Base-by-base conservation (phyloP, 2,888 invertebrate genomes). In the Drosophila bunnanda region DNA sequence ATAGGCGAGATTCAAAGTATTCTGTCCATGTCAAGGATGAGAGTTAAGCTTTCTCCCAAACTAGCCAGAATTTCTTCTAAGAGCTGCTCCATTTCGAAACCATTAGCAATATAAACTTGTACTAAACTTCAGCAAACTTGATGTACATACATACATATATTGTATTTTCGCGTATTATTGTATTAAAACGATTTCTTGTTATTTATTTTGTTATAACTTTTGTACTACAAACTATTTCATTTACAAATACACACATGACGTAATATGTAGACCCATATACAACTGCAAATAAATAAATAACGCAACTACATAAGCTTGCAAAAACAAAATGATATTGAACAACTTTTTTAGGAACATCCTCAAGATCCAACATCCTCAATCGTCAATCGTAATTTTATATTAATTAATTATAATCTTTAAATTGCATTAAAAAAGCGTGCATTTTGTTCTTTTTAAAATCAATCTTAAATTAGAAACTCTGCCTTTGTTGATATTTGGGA, bases 201-300 rank as follows among this genome's bases (percentile, higher is more conserved):
- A 82, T 83, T 89, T 89, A 89, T 89, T 74, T 89, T 82, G 89
- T 89, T 82, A 89, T 87, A 64, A 74, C 82, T 88, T 88, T 83
- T 81, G 74, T 84, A 89, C 79, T 78, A 89, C 82, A 73, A 73
- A 30, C 73, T 55, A 82, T 64, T 53, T 44, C 61, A 41, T 75
- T 75, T 52, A 57, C 57, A 74, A 65, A 74, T 57, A 62, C 53
- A 39, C 43, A 67, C 50, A 44, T 56, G 74, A 74, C 53, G 74
- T 53, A 61, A 72, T 65, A 36, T 48, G 30, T 10, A 52, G 44
- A 75, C 43, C 43, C 55, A 77, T 41, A 43, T 56, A 69, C 46
- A 67, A 34, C 28, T 56, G 58, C 55, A 67, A 44, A 44, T 44
- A 44, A 70, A 68, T 66, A 64, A 70, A 68, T 69, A 68, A 41